A percentile compares a stretch with the other conserved stretches of the same genome.
phyloP scores from a whole-genome alignment of 2,888 invertebrate species.

The Gastrophysa polygoni region DNA sequence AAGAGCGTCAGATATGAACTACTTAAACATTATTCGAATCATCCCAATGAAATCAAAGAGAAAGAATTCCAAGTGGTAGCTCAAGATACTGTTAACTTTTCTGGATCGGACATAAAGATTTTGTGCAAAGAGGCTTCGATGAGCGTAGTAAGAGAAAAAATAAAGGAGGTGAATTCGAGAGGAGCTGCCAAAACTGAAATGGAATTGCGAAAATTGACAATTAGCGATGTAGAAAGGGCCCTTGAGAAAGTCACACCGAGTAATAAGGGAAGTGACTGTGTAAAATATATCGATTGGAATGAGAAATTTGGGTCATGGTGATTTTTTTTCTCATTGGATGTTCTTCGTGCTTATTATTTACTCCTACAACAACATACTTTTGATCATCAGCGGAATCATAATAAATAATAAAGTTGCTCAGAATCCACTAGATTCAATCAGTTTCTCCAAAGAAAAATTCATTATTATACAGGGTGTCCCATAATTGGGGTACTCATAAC shows the following conservation, averaged over 20 bases:
- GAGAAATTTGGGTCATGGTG: slow-evolving; percentile 61
- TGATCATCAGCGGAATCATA: too few relatives aligned
- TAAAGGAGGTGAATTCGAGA: slow-evolving; percentile 34
- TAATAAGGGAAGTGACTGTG: slow-evolving; percentile 61
- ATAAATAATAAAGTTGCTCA: too few relatives aligned
- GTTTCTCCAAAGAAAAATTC: too few relatives aligned
- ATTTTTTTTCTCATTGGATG: not conserved
- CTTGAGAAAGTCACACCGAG: slow-evolving; percentile 64
- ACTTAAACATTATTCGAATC: slow-evolving; percentile 67
- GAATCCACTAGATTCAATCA: too few relatives aligned
- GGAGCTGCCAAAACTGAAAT: slow-evolving; percentile 36
- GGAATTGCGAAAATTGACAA: slow-evolving; percentile 59
- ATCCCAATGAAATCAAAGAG: slow-evolving; percentile 45
- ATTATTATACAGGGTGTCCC: too few relatives aligned
- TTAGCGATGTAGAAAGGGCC: slow-evolving; percentile 47
- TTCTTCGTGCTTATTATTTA: too few relatives aligned
- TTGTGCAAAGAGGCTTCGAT: slow-evolving; percentile 91
- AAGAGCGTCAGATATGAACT: slow-evolving; percentile 69
- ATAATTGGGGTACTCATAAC: too few relatives aligned
- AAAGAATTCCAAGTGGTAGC: slow-evolving; percentile 60
- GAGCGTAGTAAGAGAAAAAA: slow-evolving; percentile 69
- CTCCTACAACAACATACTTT: too few relatives aligned
- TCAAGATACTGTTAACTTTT: slow-evolving; percentile 73
- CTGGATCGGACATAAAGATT: slow-evolving; percentile 86
- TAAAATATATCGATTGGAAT: slow-evolving; percentile 70